Percentiles rank a stretch among this genome's conserved stretches.
phyloP scores from a whole-genome alignment of 2,888 invertebrate genomes.

The Ethmia dodecea region DNA sequence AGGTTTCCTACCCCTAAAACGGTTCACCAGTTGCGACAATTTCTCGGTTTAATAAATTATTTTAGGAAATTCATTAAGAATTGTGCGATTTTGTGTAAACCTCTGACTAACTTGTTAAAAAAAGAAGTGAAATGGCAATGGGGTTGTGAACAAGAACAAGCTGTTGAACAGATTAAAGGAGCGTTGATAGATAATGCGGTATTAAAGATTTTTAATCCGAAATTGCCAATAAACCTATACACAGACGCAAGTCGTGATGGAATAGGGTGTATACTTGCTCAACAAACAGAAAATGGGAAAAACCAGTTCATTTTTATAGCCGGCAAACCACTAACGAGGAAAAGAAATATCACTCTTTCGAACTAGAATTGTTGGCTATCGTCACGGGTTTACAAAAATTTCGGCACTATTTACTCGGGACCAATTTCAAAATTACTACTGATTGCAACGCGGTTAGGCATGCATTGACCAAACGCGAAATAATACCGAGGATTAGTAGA shows the following conservation, averaged over 20 bases:
- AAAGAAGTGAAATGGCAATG: slow-evolving; percentile 24
- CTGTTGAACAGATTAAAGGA: not conserved
- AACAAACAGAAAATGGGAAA: slow-evolving; percentile 12
- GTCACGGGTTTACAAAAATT: slow-evolving; percentile 11
- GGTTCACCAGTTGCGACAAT: slow-evolving; percentile 26
- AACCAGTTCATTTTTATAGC: slow-evolving; percentile 16
- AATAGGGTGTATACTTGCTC: slow-evolving; percentile 10
- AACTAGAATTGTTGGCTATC: slow-evolving; percentile 15
- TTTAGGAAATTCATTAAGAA: slow-evolving; percentile 20
- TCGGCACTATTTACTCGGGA: slow-evolving; percentile 2
- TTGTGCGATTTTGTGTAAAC: slow-evolving; percentile 21
- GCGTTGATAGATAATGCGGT: not conserved
- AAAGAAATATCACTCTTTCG: slow-evolving; percentile 17
- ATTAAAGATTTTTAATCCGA: slow-evolving; percentile 11
- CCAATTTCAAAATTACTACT: not conserved
- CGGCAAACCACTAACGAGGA: slow-evolving; percentile 18
- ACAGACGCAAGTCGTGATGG: slow-evolving; percentile 17
- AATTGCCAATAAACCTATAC: slow-evolving; percentile 3
- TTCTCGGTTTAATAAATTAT: slow-evolving; percentile 23
- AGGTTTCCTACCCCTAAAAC: slow-evolving; percentile 11
- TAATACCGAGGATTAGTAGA: slow-evolving; percentile 23
- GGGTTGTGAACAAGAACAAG: slow-evolving; percentile 16
- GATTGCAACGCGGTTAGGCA: slow-evolving; percentile 11
- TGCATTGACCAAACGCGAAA: slow-evolving; percentile 22
- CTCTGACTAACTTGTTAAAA: slow-evolving; percentile 20